Evolutionary conservation across 2,888 invertebrate species (phyloP).

Genomic region (Bhutanitis thaidina): DNA sequence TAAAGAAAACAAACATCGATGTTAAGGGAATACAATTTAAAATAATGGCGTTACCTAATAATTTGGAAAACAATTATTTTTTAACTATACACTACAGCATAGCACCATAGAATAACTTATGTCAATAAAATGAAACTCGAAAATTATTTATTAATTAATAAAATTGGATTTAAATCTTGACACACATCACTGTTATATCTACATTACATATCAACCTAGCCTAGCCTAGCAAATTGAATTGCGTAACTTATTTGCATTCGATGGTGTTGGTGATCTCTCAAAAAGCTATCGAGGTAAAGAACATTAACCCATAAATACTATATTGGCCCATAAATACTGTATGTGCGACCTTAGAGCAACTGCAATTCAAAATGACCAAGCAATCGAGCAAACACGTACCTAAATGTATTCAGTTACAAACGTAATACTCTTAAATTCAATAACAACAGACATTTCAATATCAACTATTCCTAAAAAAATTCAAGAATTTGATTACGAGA

Average conservation of each 20-base stretch:
- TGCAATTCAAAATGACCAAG: slow-evolving; percentile 26
- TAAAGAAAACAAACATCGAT: no score
- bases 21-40: no score
- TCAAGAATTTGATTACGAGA: no score
- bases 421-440: slow-evolving; percentile 5
- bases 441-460: not conserved
- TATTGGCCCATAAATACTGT: slow-evolving; percentile 31
- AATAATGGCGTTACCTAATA: no score
- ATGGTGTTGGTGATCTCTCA: slow-evolving; percentile 15
- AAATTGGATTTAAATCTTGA: no score
- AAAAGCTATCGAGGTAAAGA: slow-evolving; percentile 17
- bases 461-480: not conserved
- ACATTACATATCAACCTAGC: no score
- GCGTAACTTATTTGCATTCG: slow-evolving; percentile 12
- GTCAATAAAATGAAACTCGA: no score
- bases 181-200: no score
- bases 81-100: no score
- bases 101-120: no score
- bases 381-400: slow-evolving; percentile 25
- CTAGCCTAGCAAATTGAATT: slow-evolving; percentile 7
- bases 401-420: slow-evolving; percentile 10
- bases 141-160: no score
- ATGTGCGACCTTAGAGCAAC: slow-evolving; percentile 33
- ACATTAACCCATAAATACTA: slow-evolving; percentile 18
- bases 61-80: no score